These are phyloP conservation scores for Pollimyrus isidori DNA, from an alignment of 2,113 vertebrate genomes.

Conservation along the genomic window DNA sequence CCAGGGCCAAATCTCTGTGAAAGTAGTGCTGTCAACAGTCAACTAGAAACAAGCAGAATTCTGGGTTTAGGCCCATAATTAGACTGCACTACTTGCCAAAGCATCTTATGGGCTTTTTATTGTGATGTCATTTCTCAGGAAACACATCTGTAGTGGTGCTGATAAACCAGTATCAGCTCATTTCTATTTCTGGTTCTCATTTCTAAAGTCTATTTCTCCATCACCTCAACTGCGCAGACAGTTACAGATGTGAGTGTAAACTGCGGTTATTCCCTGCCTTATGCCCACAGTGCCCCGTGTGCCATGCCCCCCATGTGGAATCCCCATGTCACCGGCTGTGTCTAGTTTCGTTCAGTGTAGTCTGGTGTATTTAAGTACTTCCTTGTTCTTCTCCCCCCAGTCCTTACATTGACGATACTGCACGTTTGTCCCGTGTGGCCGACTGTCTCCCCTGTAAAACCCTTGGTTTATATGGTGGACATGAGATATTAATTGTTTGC, in stretches of 20 bases:
- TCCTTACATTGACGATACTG: too few relatives aligned
- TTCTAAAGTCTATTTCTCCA: background rate
- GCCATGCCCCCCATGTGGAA: too few relatives aligned
- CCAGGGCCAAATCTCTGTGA: background rate
- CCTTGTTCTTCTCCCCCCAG: too few relatives aligned
- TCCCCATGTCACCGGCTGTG: too few relatives aligned
- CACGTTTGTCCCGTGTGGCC: too few relatives aligned
- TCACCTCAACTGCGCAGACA: too few relatives aligned
- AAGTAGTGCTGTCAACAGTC: background rate
- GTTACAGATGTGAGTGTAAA: too few relatives aligned
- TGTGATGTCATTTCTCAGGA: background rate
- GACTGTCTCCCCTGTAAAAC: too few relatives aligned
- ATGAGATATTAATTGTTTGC: too few relatives aligned
- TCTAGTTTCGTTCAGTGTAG: too few relatives aligned
- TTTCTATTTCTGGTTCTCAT: background rate
- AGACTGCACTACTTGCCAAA: background rate
- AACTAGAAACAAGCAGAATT: background rate
- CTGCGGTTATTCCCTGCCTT: background rate
- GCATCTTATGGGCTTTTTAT: background rate
- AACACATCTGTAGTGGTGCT: background rate
- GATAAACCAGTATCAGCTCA: background rate
- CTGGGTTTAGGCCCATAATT: background rate
- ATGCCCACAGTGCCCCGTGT: background rate
- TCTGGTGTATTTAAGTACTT: too few relatives aligned
- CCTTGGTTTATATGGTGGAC: too few relatives aligned